phyloP scores from a whole-genome alignment of 2,888 invertebrate species.

The Merodon equestris region DNA sequence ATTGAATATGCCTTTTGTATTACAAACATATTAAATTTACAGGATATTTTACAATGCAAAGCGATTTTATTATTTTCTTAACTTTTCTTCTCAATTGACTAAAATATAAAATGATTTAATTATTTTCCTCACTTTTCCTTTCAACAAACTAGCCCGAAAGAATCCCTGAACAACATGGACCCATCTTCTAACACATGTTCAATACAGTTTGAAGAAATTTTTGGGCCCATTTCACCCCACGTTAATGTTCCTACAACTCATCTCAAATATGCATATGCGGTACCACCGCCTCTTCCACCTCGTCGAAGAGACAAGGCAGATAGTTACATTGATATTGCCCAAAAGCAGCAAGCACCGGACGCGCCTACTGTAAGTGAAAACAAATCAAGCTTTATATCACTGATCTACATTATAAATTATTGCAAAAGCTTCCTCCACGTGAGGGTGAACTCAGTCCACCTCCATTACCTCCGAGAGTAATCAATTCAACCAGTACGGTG shows the following conservation, averaged over 20 bases:
- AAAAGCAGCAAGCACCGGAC: slow-evolving; percentile 83
- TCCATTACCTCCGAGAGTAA: slow-evolving; percentile 82
- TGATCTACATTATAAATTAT: neutral
- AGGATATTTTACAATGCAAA: too few species aligned
- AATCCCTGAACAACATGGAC: slow-evolving; percentile 31
- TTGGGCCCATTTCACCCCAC: slow-evolving; percentile 78
- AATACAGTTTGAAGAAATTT: slow-evolving; percentile 42
- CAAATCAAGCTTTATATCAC: neutral
- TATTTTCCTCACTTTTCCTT: too few species aligned
- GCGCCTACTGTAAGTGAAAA: slow-evolving; percentile 80
- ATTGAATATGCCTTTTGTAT: too few species aligned
- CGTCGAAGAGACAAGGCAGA: slow-evolving; percentile 76
- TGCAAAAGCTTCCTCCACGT: slow-evolving; percentile 84
- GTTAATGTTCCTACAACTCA: slow-evolving; percentile 78
- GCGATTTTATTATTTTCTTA: too few species aligned
- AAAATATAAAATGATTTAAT: too few species aligned
- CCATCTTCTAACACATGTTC: slow-evolving; percentile 27
- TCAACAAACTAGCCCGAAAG: slow-evolving; percentile 39
- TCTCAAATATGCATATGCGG: slow-evolving; percentile 74
- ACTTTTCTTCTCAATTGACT: too few species aligned
- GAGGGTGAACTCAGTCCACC: slow-evolving; percentile 85
- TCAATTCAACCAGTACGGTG: slow-evolving; percentile 72
- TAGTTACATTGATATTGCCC: slow-evolving; percentile 76
- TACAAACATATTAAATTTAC: too few species aligned
- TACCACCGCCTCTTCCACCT: slow-evolving; percentile 77